Conservation (phyloP, 1,140 invertebrate species). For the Drosophila nasuta region DNA sequence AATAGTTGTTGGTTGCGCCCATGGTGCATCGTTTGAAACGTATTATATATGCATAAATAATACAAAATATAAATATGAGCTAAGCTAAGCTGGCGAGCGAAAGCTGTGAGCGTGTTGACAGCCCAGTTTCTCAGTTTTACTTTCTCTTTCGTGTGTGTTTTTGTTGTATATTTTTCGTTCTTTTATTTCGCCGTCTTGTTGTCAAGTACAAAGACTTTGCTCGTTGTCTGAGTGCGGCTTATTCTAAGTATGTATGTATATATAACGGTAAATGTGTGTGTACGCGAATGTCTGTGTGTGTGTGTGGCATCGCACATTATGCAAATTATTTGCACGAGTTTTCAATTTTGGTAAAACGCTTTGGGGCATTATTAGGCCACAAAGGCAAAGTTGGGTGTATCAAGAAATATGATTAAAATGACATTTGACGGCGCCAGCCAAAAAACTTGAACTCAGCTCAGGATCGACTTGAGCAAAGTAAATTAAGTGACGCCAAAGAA, state of each 20-base stretch:
- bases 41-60: slow-evolving; percentile 77
- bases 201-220: slow-evolving; percentile 47
- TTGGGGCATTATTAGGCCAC: slow-evolving; percentile 68
- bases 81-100: slow-evolving; percentile 36
- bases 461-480: slow-evolving; percentile 45
- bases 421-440: slow-evolving; percentile 50
- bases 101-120: slow-evolving; percentile 55
- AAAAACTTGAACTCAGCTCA: slow-evolving; percentile 38
- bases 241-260: slow-evolving; percentile 2
- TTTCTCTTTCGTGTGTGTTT: neutral
- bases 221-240: slow-evolving; percentile 43
- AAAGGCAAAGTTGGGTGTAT: slow-evolving; percentile 41
- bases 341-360: slow-evolving; percentile 80
- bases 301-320: slow-evolving; percentile 60
- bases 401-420: slow-evolving; percentile 74
- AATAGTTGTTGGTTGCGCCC: neutral
- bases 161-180: neutral
- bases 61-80: slow-evolving; percentile 73
- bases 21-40: slow-evolving; percentile 25
- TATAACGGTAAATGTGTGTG: neutral
- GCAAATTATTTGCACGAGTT: slow-evolving; percentile 81
- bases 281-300: slow-evolving; percentile 1
- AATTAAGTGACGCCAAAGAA: slow-evolving; percentile 54
- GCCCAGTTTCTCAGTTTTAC: slow-evolving; percentile 20
- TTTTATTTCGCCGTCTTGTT: slow-evolving; percentile 27